Percentiles rank a stretch among this genome's conserved stretches.
Conservation (phyloP, 2,113 vertebrate species). For the Pachycephala philippinensis region DNA sequence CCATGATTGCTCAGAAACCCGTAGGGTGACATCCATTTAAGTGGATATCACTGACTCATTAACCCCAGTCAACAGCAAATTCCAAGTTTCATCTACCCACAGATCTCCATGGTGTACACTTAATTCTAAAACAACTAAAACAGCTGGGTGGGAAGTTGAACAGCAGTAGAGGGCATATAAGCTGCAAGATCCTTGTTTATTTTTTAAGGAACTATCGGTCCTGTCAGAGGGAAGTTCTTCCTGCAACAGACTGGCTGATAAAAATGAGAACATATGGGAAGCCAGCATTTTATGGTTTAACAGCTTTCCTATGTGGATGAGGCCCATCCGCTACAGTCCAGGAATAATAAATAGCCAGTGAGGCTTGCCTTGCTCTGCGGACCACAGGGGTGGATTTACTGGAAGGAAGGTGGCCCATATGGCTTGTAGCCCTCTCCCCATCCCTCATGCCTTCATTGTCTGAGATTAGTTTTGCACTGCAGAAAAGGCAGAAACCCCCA, state of each 20-base stretch:
- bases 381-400: not conserved
- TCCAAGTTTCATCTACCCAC: not conserved
- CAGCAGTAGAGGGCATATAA: not conserved
- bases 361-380: not conserved
- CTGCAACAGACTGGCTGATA: not conserved
- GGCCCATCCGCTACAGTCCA: not conserved
- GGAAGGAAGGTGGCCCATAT: not conserved
- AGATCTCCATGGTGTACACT: not conserved
- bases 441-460: rapidly evolving
- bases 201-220: not conserved
- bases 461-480: not conserved
- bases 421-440: not conserved
- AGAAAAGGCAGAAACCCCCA: not conserved
- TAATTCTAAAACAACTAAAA: constrained; percentile 58
- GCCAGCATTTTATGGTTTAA: not conserved
- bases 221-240: constrained; percentile 16
- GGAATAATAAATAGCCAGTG: not conserved
- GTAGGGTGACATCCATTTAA: not conserved
- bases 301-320: not conserved
- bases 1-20: not conserved
- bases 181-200: not conserved
- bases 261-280: constrained; percentile 13
- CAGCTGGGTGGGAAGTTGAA: constrained; percentile 32
- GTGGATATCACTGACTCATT: constrained; percentile 17
- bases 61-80: not conserved